Conservation (phyloP, 2,888 invertebrate species). For the Aphidius colemani region DNA sequence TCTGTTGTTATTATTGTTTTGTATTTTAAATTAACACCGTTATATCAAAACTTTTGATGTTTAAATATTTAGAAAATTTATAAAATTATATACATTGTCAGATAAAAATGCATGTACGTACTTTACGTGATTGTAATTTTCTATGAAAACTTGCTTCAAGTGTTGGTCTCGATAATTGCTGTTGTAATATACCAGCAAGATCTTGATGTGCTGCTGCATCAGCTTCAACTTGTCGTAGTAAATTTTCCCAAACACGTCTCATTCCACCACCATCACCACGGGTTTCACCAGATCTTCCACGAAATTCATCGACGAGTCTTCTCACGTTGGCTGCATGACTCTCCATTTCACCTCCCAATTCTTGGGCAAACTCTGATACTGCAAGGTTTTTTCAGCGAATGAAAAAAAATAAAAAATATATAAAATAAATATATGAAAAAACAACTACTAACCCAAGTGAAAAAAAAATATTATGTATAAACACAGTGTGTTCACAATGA, state of each 20-base stretch:
- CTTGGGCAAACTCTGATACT: conserved; percentile 92
- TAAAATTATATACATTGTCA: too few species aligned
- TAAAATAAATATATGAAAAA: conserved; percentile 2
- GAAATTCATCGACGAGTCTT: conserved; percentile 82
- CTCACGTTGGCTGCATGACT: conserved; percentile 87
- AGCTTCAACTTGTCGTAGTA: conserved; percentile 88
- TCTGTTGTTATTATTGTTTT: too few species aligned
- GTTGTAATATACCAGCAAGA: conserved; percentile 74
- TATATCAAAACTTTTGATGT: too few species aligned
- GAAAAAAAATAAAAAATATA: background rate
- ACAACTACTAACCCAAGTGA: background rate
- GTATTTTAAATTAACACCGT: too few species aligned
- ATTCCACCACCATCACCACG: conserved; percentile 83
- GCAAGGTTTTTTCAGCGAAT: conserved; percentile 40
- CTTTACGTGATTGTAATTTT: conserved; percentile 88
- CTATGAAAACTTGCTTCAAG: conserved; percentile 86
- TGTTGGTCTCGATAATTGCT: conserved; percentile 77
- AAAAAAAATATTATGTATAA: too few species aligned
- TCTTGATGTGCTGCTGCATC: conserved; percentile 86
- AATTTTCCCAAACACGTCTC: conserved; percentile 88
- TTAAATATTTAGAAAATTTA: too few species aligned
- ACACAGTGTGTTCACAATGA: too few species aligned
- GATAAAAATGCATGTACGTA: conserved; percentile 25
- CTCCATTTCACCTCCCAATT: conserved; percentile 86
- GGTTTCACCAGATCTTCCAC: conserved; percentile 83